Base-by-base conservation (phyloP, 2,113 vertebrate genomes). In the Ceyx melanurus region DNA sequence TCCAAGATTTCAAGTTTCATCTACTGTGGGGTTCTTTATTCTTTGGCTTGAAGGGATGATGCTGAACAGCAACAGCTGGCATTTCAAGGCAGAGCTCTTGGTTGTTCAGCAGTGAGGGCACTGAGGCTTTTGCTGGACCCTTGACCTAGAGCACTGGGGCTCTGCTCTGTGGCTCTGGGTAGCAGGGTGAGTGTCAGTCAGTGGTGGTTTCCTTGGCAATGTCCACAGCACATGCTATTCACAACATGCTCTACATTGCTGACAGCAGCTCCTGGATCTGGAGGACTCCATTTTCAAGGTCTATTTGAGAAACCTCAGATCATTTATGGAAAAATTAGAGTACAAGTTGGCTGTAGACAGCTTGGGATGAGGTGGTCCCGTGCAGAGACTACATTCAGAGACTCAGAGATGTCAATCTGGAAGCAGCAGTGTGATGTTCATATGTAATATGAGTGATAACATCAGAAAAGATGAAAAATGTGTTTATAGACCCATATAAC, bases 91-190 rank as follows among this genome's bases (percentile, higher is more conserved):
- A 45, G 35, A 46, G 15, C 29, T 43, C 48, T 51, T 48, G 23
- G 7, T 6, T 46, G 0, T 43, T 29, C 15, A 10, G 14, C 6
- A 26, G 61, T 21, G 15, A 16, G 2, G n/a, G 9, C 48, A 8
- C 3, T 25, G 54, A 64, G 28, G 3, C 10, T 53, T 80, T 62
- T 26, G 17, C 26, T 64, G 26, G 19, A 9, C 10, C 9, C 28
- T 58, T 0, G 0, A 25, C 31, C 31, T 42, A 20, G n/a, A 67
- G 9, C 13, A 7, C 5, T 31, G 1, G 10, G 62, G 25, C 21
- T 76, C 40, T 76, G 43, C 15, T 28, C 23, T 76, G 53, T 61
- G 23, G 5, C 17, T 72, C 45, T 81, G 64, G 56, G 25, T 40
- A 21, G 20, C 31, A 17, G 3, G 15, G 25, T 62, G 64, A 79